phyloP scores from a whole-genome alignment of 2,797 vertebrate genomes.

The Gymnothorax reevesii region DNA sequence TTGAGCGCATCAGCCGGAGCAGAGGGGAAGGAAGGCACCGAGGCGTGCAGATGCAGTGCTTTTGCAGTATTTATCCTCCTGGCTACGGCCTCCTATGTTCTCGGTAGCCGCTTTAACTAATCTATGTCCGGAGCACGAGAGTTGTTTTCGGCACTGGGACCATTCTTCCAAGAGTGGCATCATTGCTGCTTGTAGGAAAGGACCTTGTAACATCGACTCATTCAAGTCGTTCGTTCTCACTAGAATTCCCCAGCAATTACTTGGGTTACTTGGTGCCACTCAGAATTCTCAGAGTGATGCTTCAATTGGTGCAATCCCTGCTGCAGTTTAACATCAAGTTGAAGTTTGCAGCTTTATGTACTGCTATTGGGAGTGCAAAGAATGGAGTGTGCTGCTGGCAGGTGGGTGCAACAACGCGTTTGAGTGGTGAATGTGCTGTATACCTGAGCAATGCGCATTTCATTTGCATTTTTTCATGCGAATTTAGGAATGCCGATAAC shows the following conservation, averaged over 20 bases:
- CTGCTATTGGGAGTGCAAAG: neutral
- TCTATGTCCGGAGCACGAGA: neutral
- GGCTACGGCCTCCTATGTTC: neutral
- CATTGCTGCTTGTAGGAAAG: neutral
- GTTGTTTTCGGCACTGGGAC: no score
- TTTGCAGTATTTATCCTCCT: neutral
- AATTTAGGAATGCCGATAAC: neutral
- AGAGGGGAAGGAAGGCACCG: neutral
- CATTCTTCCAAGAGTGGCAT: neutral
- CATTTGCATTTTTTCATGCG: neutral
- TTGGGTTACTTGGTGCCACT: neutral
- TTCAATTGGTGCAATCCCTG: neutral
- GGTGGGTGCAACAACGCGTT: neutral
- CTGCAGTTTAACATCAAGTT: neutral
- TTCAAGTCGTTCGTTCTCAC: neutral
- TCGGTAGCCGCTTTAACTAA: neutral
- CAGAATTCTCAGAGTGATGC: neutral
- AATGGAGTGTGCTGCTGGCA: neutral
- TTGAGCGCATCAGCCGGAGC: neutral
- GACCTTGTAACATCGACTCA: neutral
- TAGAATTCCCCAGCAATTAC: neutral
- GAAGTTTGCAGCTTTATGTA: neutral
- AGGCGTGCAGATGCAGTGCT: neutral
- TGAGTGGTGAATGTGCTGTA: neutral
- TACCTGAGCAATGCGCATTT: neutral